These are phyloP conservation scores for Heliconius ethilla DNA, from an alignment of 2,888 invertebrate genomes.

Conservation along the genomic window DNA sequence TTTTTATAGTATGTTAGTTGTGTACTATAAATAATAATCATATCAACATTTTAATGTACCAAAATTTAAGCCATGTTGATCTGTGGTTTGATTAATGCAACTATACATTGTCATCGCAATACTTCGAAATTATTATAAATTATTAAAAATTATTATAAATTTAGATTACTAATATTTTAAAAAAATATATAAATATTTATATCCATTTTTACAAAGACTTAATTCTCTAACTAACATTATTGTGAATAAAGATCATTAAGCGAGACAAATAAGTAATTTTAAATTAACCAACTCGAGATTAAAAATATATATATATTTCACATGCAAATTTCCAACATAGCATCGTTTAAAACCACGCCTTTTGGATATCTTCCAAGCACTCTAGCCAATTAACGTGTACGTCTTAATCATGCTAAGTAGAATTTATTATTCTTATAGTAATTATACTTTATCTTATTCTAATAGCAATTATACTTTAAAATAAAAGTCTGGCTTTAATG, in stretches of 20 bases:
- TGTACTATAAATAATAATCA: no score
- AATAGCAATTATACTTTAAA: background rate
- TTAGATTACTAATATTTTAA: no score
- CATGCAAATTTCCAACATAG: background rate
- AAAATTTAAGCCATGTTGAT: no score
- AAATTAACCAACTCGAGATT: background rate
- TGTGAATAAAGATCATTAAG: background rate
- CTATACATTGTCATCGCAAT: background rate
- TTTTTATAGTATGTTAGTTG: no score
- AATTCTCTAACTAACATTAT: background rate
- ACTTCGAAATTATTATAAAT: background rate
- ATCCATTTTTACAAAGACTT: background rate
- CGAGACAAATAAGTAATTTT: background rate
- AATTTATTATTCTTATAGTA: background rate
- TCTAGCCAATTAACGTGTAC: constrained; percentile 2
- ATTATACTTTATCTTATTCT: background rate
- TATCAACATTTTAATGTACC: no score
- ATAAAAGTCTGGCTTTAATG: background rate
- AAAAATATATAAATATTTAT: no score
- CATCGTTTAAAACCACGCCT: background rate
- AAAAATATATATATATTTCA: background rate
- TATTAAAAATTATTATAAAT: no score
- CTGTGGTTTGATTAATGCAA: no score
- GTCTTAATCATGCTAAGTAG: background rate
- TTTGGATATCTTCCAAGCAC: background rate